Conservation (phyloP, 2,113 vertebrate species). For the Amblyornis subalaris region DNA sequence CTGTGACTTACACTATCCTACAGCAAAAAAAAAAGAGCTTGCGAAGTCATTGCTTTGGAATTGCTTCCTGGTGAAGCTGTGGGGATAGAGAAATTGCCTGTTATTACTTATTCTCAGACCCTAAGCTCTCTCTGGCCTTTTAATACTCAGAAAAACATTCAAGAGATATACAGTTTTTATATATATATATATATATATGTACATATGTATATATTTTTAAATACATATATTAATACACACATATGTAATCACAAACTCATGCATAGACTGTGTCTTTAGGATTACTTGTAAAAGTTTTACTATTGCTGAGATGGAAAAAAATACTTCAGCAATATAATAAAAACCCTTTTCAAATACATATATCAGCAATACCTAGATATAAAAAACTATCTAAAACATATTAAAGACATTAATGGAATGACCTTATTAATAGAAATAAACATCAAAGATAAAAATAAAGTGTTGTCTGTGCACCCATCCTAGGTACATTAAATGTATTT, state of each 20-base stretch:
- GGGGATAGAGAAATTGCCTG: background rate
- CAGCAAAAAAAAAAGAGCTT: background rate
- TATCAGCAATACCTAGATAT: background rate
- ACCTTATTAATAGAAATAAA: background rate
- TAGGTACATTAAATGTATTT: background rate
- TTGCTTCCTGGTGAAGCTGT: background rate
- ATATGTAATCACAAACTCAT: background rate
- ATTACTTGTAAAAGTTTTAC: background rate
- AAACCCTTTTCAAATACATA: background rate
- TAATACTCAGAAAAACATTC: background rate
- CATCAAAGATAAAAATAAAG: background rate
- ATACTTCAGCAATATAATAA: background rate
- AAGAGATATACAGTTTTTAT: too few species aligned
- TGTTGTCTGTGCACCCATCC: background rate
- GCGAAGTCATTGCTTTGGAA: background rate
- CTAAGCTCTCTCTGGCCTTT: background rate
- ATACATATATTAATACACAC: background rate
- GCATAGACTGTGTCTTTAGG: background rate
- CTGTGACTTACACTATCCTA: background rate
- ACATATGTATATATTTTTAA: background rate
- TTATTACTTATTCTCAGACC: background rate
- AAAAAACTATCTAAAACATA: background rate
- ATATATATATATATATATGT: accelerated
- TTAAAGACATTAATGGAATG: background rate
- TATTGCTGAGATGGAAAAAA: background rate